Evolutionary conservation across 2,797 vertebrate genomes (phyloP), one percentile per base, ranked within the genome.

Genomic region (Cyclopterus lumpus): DNA sequence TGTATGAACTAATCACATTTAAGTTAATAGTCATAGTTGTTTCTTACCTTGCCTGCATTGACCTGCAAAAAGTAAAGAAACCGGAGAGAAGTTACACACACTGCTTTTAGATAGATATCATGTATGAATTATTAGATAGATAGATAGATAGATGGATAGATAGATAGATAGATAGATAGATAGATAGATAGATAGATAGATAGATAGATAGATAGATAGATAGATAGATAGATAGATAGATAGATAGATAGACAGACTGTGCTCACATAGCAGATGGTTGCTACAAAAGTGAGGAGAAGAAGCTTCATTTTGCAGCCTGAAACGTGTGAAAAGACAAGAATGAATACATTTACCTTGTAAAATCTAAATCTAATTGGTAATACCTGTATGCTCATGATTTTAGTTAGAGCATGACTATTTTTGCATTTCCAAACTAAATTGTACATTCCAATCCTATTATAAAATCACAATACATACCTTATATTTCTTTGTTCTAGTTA

Each of bases 11-110:
- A 53, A 66, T 53, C 0, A 16, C 6, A 4, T 0, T 40, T 40
- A 24, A 2, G 44, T 70, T 26, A 49, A 53, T 9, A 18, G n/a
- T 20, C 20, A 64, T 7, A 18, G 20, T 26, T 49, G 15, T 40
- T 49, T 2, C 85, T 89, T 82, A 94, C 93, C 87, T 92, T 93
- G 42, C 86, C 91, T 58, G 81, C 92, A 63, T 44, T 88, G 72
- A 85, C 92, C 93, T 94, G 79, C n/a, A 90, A 55, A 4, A 55
- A 67, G 63, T 57, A 46, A 80, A 81, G 7, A 83, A 10, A 85
- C 0, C 42, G 76, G n/a, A 68, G 38, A 80, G 15, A 67, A 30
- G 22, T 85, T 54, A 79, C 5, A 62, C 67, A 6, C 14, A 28
- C 12, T 53, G 55, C 8, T 65, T 63, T 44, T 4, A 34, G 64